Percentiles rank a stretch among this genome's conserved stretches.
These are phyloP conservation scores for Trachemys scripta DNA, from an alignment of 2,113 vertebrate species.

Conservation along the genomic window DNA sequence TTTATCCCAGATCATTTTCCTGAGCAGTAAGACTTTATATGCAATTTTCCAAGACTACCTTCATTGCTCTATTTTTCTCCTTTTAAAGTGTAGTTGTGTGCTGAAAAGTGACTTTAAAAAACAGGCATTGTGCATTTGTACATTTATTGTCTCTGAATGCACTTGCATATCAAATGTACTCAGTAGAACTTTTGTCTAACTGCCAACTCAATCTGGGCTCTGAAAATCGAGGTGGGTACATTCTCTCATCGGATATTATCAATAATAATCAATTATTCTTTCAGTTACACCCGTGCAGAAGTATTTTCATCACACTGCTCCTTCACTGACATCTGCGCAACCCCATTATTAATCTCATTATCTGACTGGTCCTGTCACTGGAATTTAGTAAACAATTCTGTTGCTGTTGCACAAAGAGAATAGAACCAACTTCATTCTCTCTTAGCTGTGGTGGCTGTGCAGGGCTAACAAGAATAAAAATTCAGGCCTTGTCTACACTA, in stretches of 20 bases:
- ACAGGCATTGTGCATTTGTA: background rate
- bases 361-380: background rate
- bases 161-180: background rate
- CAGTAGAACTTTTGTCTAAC: background rate
- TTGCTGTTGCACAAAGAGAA: background rate
- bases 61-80: background rate
- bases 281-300: background rate
- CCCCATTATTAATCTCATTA: background rate
- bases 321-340: background rate
- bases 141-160: background rate
- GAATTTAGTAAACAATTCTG: background rate
- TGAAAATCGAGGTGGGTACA: background rate
- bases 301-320: background rate
- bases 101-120: background rate
- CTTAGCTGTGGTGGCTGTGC: background rate
- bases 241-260: background rate
- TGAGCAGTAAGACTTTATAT: slow-evolving; percentile 46
- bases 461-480: background rate
- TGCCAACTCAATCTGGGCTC: background rate
- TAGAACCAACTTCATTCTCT: background rate
- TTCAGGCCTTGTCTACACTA: background rate
- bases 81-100: background rate
- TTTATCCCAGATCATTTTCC: slow-evolving; percentile 23
- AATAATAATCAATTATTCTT: background rate
- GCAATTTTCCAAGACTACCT: slow-evolving; percentile 19